A percentile compares a stretch with the other conserved stretches of the same genome.
These are phyloP conservation scores for Botia almorhae DNA, from an alignment of 2,797 vertebrate genomes.

Conservation along the genomic window DNA sequence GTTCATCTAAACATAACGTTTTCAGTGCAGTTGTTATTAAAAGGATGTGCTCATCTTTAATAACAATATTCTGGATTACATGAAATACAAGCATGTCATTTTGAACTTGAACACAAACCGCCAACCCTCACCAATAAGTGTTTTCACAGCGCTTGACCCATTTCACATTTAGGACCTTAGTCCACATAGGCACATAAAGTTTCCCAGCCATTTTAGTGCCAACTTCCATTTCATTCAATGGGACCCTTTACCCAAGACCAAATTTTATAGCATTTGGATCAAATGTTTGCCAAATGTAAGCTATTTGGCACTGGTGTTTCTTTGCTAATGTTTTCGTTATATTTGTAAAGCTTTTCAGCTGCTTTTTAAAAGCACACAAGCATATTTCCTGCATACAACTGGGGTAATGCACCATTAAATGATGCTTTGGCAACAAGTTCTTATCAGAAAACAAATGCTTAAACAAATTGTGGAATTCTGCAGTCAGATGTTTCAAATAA, in stretches of 20 bases:
- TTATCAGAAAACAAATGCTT: slow-evolving; percentile 17
- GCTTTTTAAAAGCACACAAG: neutral
- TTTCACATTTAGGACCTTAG: slow-evolving; percentile 23
- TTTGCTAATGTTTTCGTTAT: slow-evolving; percentile 20
- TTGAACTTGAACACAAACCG: slow-evolving; percentile 20
- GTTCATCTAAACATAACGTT: neutral
- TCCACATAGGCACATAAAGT: neutral
- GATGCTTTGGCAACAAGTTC: slow-evolving; percentile 23
- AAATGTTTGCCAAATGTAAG: slow-evolving; percentile 16
- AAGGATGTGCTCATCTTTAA: slow-evolving; percentile 5
- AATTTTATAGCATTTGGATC: slow-evolving; percentile 12
- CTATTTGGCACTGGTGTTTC: slow-evolving; percentile 27
- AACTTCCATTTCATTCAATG: slow-evolving; percentile 16
- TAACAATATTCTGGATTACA: slow-evolving; percentile 17
- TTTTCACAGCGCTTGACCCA: slow-evolving; percentile 11
- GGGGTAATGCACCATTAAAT: slow-evolving; percentile 32
- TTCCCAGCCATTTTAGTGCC: slow-evolving; percentile 1
- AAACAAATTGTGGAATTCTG: slow-evolving; percentile 9
- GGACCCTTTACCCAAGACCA: neutral
- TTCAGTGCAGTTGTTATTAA: slow-evolving; percentile 11
- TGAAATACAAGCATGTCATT: slow-evolving; percentile 20
- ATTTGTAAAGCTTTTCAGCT: slow-evolving; percentile 19
- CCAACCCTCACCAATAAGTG: neutral
- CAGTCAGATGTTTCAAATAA: slow-evolving; percentile 20
- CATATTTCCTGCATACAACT: slow-evolving; percentile 17